Percentiles rank a stretch among this genome's conserved stretches.
Conservation (phyloP, 2,113 vertebrate genomes). For the Hypocryptadius cinnamomeus region DNA sequence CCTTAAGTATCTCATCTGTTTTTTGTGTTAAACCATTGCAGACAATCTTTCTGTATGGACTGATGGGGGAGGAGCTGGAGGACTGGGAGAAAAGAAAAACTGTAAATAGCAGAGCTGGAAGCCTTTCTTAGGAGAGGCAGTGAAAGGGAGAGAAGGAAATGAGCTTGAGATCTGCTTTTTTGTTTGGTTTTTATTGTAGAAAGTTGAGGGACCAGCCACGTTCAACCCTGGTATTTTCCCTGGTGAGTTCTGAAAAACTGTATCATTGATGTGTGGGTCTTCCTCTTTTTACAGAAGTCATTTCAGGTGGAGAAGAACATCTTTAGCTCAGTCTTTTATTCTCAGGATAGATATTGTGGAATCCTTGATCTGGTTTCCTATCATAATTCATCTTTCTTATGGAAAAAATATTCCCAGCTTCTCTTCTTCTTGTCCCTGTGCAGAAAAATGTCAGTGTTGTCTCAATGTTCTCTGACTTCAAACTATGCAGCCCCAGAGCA, state of each 20-base stretch:
- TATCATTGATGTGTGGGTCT: not conserved
- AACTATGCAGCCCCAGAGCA: not conserved
- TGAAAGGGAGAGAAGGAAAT: not conserved
- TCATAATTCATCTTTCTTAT: not conserved
- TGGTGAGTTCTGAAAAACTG: not conserved
- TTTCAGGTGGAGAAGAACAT: not conserved
- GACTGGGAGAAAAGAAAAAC: not conserved
- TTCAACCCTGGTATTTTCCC: not conserved
- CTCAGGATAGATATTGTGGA: not conserved
- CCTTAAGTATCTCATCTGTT: not conserved
- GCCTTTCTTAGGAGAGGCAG: not conserved
- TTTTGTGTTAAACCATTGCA: not conserved
- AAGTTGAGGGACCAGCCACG: not conserved
- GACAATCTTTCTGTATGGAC: not conserved
- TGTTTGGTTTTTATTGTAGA: not conserved
- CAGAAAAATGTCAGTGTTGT: not conserved
- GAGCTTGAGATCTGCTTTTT: not conserved
- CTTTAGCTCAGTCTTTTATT: not conserved
- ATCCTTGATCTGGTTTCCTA: not conserved
- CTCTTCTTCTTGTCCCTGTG: not conserved
- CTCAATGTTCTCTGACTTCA: not conserved
- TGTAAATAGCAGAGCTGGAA: not conserved
- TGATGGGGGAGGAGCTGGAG: not conserved
- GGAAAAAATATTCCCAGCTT: not conserved
- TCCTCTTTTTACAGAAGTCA: not conserved